phyloP scores from a whole-genome alignment of 1,140 invertebrate genomes.

The Lordiphosa clarofinis region DNA sequence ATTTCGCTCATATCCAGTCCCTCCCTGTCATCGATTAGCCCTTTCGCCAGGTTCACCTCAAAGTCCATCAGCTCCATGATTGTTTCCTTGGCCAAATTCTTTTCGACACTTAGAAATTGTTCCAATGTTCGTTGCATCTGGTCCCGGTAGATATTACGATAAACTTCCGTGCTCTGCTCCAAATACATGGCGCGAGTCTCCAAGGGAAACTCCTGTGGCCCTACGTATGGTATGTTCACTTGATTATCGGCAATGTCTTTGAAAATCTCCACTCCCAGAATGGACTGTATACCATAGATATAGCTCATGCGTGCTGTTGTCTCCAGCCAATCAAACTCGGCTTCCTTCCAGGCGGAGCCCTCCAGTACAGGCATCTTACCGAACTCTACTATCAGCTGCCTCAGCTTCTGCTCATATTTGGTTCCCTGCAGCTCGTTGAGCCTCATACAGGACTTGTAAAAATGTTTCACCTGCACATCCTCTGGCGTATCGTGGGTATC shows the following conservation, averaged over 20 bases:
- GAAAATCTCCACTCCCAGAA: conserved; percentile 42
- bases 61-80: conserved; percentile 59
- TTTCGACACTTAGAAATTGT: conserved; percentile 27
- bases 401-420: conserved; percentile 26
- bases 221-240: conserved; percentile 45
- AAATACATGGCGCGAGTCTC: conserved; percentile 52
- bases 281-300: conserved; percentile 33
- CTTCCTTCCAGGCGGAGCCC: conserved; percentile 35
- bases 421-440: conserved; percentile 12
- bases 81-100: conserved; percentile 21
- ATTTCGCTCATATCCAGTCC: conserved; percentile 26
- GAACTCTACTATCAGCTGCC: conserved; percentile 39
- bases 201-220: conserved; percentile 33
- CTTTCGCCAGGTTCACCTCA: conserved; percentile 52
- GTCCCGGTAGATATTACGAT: conserved; percentile 22
- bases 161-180: conserved; percentile 29
- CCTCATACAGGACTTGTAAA: conserved; percentile 39
- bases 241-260: conserved; percentile 51
- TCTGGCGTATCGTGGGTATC: too few relatives aligned
- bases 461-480: conserved; percentile 42
- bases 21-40: conserved; percentile 32
- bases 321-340: conserved; percentile 41
- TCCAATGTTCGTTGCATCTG: conserved; percentile 27
- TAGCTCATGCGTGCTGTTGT: neutral
- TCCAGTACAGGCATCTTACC: conserved; percentile 47